Base-by-base conservation (phyloP, 2,113 vertebrate species). In the Brevimyrus niger region DNA sequence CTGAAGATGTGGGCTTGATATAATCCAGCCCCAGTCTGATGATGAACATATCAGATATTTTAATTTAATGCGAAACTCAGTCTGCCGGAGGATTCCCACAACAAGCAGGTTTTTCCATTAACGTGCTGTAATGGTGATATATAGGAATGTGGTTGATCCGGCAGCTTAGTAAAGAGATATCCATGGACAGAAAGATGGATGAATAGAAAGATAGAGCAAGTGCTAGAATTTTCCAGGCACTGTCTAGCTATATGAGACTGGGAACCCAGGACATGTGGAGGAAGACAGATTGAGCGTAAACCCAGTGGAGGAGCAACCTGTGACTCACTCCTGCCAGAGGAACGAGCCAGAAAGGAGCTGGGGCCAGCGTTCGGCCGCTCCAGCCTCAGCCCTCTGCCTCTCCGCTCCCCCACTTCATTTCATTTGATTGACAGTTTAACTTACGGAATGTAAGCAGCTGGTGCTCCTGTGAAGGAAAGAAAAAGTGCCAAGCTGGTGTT, bases 201-300 rank as follows among this genome's bases (percentile, higher is more conserved):
- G 80, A 46, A 83, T 4, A 44, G 80, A 83, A 84, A 23, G 82
- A 23, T 46, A n/a, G 48, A 87, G 85, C 27, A 27, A 31, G 69
- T 76, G 35, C 13, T 80, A 17, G 35, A 80, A 42, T 80, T 80
- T 87, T 51, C 85, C 85, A 87, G 85, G 50, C 85, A 87, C 48
- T 38, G 13, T 23, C 48, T 87, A 27, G 47, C 85, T 87, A 10
- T 17, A 38, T 15, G 27, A 27, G 31, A 51, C 47, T 53, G 48
- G 31, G 85, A 87, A 53, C 50, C 50, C 47, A 38, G 15, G 85
- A 87, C 27, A 38, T 51, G 48, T 38, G 53, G 48, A 87, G 85
- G n/a, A 21, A 35, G 50, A 87, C 50, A 86, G 85, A 87, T 87
- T 87, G 27, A 53, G 27, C n/a, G 13, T 50, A 53, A 3, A 50